These are phyloP conservation scores for Mirounga angustirostris DNA, from an alignment of 2,113 vertebrate genomes.

Conservation along the genomic window DNA sequence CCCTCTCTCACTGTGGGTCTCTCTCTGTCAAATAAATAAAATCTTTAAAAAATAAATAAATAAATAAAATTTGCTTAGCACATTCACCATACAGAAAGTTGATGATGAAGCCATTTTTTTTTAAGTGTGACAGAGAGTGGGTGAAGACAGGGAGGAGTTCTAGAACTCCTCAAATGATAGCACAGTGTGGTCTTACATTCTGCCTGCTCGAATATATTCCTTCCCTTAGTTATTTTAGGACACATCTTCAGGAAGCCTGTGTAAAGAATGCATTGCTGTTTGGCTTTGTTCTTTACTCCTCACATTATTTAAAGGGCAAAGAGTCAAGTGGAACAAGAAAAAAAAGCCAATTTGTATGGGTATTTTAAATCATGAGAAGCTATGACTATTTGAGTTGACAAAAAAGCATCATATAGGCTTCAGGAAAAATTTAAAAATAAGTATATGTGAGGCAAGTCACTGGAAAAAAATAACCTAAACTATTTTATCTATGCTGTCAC, in stretches of 20 bases:
- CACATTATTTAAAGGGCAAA: not conserved
- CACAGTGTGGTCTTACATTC: not conserved
- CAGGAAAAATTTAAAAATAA: not conserved
- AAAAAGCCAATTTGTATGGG: not conserved
- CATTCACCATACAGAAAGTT: not conserved
- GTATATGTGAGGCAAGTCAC: not conserved
- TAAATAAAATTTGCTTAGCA: not conserved
- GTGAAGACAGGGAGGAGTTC: not conserved
- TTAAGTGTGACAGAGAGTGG: not conserved
- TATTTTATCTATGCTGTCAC: not conserved
- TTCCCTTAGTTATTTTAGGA: not conserved
- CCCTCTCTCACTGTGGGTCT: too few species aligned
- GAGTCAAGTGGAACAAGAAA: slow-evolving; percentile 9
- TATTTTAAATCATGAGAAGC: not conserved
- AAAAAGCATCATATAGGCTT: not conserved
- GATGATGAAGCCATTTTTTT: not conserved
- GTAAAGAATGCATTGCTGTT: not conserved
- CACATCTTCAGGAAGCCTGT: not conserved
- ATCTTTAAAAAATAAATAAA: too few species aligned
- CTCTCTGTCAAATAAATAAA: too few species aligned
- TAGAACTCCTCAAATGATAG: not conserved
- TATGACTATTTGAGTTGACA: not conserved
- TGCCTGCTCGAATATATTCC: not conserved
- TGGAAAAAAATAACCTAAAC: not conserved
- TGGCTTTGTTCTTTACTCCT: not conserved